phyloP scores from a whole-genome alignment of 2,113 vertebrate genomes.

The Reinhardtius hippoglossoides region DNA sequence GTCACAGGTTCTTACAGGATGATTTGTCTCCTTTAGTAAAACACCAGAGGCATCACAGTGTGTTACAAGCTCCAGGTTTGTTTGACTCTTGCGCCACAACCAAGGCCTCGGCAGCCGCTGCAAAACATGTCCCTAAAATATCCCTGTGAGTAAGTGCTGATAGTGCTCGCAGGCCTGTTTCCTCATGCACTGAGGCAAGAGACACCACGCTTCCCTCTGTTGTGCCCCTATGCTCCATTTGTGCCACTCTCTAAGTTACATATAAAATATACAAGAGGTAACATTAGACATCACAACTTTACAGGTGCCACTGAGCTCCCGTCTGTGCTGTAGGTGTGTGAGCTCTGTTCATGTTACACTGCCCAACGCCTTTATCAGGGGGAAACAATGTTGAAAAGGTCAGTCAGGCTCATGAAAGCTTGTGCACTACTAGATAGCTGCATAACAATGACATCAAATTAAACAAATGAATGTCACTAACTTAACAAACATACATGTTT shows the following conservation, averaged over 20 bases:
- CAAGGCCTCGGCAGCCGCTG: constrained; percentile 16
- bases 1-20: background rate
- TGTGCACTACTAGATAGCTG: background rate
- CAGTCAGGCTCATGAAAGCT: background rate
- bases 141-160: constrained; percentile 35
- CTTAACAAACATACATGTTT: too few species aligned
- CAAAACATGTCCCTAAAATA: constrained; percentile 21
- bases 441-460: background rate
- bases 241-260: background rate
- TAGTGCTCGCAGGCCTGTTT: constrained; percentile 21
- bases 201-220: constrained; percentile 23
- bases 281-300: constrained; percentile 13
- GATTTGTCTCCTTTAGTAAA: background rate
- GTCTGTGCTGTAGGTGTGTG: background rate
- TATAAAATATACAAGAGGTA: background rate
- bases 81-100: constrained; percentile 6
- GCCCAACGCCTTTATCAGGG: background rate
- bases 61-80: constrained; percentile 2
- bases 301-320: background rate
- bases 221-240: constrained; percentile 37
- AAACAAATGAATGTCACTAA: background rate
- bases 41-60: background rate
- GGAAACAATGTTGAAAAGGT: background rate
- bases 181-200: constrained; percentile 30
- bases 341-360: background rate